A percentile compares a stretch with the other conserved stretches of the same genome.
Evolutionary conservation across 1,140 invertebrate genomes (phyloP).

Genomic region (Macrobrachium rosenbergii): DNA sequence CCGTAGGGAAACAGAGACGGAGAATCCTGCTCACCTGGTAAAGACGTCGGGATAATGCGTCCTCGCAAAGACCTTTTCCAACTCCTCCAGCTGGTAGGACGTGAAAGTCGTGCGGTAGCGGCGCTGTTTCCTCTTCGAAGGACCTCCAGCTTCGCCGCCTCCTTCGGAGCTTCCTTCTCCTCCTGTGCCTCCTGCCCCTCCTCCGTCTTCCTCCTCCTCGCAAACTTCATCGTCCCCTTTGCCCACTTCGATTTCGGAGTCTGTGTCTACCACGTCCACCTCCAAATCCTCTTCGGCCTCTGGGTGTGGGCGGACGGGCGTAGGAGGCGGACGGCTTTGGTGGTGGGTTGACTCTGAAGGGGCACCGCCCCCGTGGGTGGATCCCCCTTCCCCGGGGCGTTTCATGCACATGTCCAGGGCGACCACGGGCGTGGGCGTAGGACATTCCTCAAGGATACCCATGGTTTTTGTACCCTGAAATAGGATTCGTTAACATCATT

Average conservation of each 20-base stretch:
- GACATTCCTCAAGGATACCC: conserved; percentile 63
- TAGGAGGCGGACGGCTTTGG: conserved; percentile 33
- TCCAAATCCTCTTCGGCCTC: conserved; percentile 63
- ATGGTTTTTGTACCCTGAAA: conserved; percentile 24
- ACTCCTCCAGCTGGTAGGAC: conserved; percentile 94
- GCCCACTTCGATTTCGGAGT: conserved; percentile 60
- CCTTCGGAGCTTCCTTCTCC: conserved; percentile 73
- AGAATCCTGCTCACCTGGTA: conserved; percentile 80
- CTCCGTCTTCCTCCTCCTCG: conserved; percentile 64
- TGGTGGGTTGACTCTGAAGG: neutral
- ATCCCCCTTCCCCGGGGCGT: conserved; percentile 31
- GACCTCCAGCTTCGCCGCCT: conserved; percentile 65
- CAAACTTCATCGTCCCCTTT: conserved; percentile 61
- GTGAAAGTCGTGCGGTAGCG: conserved; percentile 95
- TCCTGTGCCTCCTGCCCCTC: conserved; percentile 74
- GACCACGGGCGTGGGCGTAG: conserved; percentile 46
- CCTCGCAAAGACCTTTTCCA: conserved; percentile 96
- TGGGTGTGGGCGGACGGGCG: conserved; percentile 40
- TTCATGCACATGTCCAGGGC: conserved; percentile 66
- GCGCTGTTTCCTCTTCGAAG: conserved; percentile 90
- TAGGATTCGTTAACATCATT: neutral
- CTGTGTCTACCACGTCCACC: conserved; percentile 65
- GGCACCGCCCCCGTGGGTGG: neutral
- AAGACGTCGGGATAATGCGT: conserved; percentile 99
- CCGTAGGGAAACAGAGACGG: neutral